A percentile compares a stretch with the other conserved stretches of the same genome.
Conservation (phyloP, 2,797 vertebrate genomes). For the Chaetophractus vellerosus region DNA sequence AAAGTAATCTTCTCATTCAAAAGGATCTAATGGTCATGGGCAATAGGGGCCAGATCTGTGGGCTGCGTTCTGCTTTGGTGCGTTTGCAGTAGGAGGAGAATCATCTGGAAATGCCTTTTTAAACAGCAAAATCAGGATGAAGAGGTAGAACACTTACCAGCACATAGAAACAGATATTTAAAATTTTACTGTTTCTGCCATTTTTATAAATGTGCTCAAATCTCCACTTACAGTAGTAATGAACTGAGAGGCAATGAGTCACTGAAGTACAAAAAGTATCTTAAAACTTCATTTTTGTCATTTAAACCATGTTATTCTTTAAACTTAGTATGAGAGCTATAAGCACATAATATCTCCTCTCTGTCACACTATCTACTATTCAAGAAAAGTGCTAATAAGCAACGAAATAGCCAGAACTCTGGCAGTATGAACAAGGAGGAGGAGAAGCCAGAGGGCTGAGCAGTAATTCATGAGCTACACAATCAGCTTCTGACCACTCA, state of each 20-base stretch:
- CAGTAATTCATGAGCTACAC: not conserved
- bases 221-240: not conserved
- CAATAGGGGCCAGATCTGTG: not conserved
- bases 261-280: not conserved
- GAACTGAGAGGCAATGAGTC: not conserved
- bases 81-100: not conserved
- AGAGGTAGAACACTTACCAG: not conserved
- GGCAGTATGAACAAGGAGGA: not conserved
- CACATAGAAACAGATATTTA: not conserved
- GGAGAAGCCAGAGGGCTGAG: not conserved
- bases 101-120: not conserved
- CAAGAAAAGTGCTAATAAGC: not conserved
- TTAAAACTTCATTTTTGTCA: not conserved
- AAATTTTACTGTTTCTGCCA: not conserved
- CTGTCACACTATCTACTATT: not conserved
- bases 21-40: not conserved
- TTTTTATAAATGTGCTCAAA: not conserved
- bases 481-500: not conserved
- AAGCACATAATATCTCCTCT: not conserved
- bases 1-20: not conserved
- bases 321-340: not conserved
- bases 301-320: not conserved
- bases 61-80: not conserved
- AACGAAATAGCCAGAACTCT: not conserved
- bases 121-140: not conserved